Percentiles rank a stretch among this genome's conserved stretches.
Evolutionary conservation across 2,797 vertebrate genomes (phyloP).

Genomic region (Acestrorhynchus altus): DNA sequence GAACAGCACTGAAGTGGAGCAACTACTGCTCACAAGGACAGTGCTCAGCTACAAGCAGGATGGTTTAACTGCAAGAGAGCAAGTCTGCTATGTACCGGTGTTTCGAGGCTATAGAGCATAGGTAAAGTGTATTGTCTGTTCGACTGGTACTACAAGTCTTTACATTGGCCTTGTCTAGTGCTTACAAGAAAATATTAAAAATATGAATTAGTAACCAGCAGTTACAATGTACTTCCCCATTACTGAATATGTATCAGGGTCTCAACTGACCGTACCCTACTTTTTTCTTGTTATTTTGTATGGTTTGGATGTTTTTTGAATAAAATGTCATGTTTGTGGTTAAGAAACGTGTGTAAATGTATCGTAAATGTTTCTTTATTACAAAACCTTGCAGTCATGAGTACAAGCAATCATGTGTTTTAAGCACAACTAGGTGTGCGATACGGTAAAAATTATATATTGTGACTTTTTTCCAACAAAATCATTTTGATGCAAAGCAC

Average conservation of each 20-base stretch:
- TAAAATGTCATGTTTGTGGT: slow-evolving; percentile 76
- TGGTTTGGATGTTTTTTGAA: slow-evolving; percentile 80
- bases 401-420: too few relatives aligned
- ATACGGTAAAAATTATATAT: too few relatives aligned
- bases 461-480: too few relatives aligned
- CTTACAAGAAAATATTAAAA: slow-evolving; percentile 34
- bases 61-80: slow-evolving; percentile 23
- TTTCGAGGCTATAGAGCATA: slow-evolving; percentile 40
- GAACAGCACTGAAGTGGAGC: slow-evolving; percentile 31
- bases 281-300: slow-evolving; percentile 83
- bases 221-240: slow-evolving; percentile 47
- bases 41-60: slow-evolving; percentile 11
- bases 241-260: slow-evolving; percentile 61
- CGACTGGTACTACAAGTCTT: slow-evolving; percentile 47
- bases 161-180: slow-evolving; percentile 37
- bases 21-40: slow-evolving; percentile 25
- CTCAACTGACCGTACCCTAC: slow-evolving; percentile 65
- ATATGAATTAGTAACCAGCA: slow-evolving; percentile 52
- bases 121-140: slow-evolving; percentile 51
- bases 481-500: too few relatives aligned
- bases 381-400: too few relatives aligned
- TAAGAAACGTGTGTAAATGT: slow-evolving; percentile 16
- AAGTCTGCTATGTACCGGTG: slow-evolving; percentile 4
- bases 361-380: too few relatives aligned
- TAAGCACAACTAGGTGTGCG: too few relatives aligned